Percentiles rank a stretch among this genome's conserved stretches.
Evolutionary conservation across 2,888 invertebrate genomes (phyloP).

Genomic region (Oligia latruncula): DNA sequence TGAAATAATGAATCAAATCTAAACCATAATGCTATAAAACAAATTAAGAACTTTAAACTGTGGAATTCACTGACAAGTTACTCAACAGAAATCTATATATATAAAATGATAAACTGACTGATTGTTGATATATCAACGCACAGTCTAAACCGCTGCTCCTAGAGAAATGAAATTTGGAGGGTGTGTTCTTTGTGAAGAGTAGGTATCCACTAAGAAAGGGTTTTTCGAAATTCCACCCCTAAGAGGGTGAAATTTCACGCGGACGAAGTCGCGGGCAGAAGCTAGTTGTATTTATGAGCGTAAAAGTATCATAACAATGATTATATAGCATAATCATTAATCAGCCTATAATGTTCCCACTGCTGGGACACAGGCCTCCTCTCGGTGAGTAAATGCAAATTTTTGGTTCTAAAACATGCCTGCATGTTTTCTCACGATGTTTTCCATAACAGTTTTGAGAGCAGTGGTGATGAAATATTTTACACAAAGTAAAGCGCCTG

Average conservation of each 20-base stretch:
- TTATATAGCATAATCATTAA: neutral
- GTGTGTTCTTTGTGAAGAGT: too few species aligned
- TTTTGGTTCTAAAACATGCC: neutral
- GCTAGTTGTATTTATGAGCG: accelerated
- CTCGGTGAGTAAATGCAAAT: neutral
- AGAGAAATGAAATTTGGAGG: too few species aligned
- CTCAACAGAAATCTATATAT: too few species aligned
- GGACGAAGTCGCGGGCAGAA: too few species aligned
- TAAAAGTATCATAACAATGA: neutral
- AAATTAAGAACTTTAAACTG: neutral
- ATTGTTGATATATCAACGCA: too few species aligned
- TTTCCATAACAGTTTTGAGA: neutral
- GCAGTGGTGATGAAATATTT: neutral
- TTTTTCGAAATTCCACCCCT: too few species aligned
- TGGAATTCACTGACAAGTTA: neutral
- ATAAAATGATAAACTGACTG: too few species aligned
- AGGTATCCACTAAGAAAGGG: too few species aligned
- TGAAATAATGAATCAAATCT: conserved; percentile 12
- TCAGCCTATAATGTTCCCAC: neutral
- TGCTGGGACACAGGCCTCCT: neutral
- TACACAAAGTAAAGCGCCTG: neutral
- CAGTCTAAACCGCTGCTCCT: too few species aligned
- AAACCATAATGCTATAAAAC: neutral
- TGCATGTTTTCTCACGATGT: neutral
- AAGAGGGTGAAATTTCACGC: too few species aligned